Evolutionary conservation across 1,140 invertebrate genomes (phyloP).

Genomic region (Pseudomyrmex cubaensis): DNA sequence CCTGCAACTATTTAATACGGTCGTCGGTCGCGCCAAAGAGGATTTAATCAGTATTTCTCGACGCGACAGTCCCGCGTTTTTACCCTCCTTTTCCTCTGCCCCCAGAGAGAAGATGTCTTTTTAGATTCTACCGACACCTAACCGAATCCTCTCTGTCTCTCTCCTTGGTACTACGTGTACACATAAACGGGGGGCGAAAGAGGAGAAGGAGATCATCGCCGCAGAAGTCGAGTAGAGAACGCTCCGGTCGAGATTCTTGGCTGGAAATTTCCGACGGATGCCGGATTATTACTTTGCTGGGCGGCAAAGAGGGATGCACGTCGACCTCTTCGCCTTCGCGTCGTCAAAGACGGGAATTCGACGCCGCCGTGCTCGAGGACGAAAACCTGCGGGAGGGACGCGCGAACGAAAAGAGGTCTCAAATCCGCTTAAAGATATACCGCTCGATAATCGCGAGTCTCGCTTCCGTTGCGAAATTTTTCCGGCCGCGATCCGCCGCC

Average conservation of each 20-base stretch:
- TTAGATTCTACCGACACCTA: slow-evolving; percentile 36
- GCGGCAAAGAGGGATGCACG: slow-evolving; percentile 15
- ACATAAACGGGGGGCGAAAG: slow-evolving; percentile 29
- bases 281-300: slow-evolving; percentile 53
- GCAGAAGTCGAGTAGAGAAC: slow-evolving; percentile 46
- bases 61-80: slow-evolving; percentile 25
- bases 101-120: slow-evolving; percentile 35
- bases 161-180: slow-evolving; percentile 26
- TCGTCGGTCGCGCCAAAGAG: slow-evolving; percentile 45
- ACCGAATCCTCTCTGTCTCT: slow-evolving; percentile 24
- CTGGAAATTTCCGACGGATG: slow-evolving; percentile 53
- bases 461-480: slow-evolving; percentile 40
- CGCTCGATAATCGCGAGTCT: slow-evolving; percentile 36
- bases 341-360: slow-evolving; percentile 46
- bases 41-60: slow-evolving; percentile 75
- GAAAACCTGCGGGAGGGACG: neutral
- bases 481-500: neutral
- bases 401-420: slow-evolving; percentile 6
- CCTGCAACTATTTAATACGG: slow-evolving; percentile 58
- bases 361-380: neutral
- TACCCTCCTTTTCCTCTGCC: slow-evolving; percentile 8
- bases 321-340: slow-evolving; percentile 27
- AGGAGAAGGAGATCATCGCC: neutral
- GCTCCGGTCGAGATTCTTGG: slow-evolving; percentile 53
- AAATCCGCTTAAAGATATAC: slow-evolving; percentile 29